Evolutionary conservation across 2,888 invertebrate genomes (phyloP), one percentile per base, ranked within the genome.

Genomic region (Mesoligia furuncula): DNA sequence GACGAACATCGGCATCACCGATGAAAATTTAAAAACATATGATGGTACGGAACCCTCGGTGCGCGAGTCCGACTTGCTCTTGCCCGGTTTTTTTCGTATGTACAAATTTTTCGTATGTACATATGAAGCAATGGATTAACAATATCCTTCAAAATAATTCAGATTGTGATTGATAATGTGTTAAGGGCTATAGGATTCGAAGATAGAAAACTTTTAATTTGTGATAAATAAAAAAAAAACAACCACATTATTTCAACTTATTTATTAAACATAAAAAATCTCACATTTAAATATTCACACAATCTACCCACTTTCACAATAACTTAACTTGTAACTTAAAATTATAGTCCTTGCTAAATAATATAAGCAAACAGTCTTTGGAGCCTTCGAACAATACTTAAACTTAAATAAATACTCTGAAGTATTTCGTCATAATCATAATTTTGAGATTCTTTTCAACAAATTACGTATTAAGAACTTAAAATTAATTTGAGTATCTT

Each of bases 221-320:
- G 36, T 54, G 5, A 57, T n/a, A 31, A 31, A 70, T 36, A 0
- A 45, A 84, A 73, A 27, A 0, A 36, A 81, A 69, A 68, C 48
- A 45, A 57, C 11, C 5, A 42, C 27, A 13, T 27, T 7, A 42
- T 51, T 68, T 70, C 13, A 73, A 65, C 54, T 75, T 84, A 79
- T 84, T 86, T 84, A 84, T 65, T 84, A 80, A 86, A 79, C 36
- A 68, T 84, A 61, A 79, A 83, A 84, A 86, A 69, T 62, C 48
- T 57, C 62, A 62, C 48, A 83, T 62, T 45, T 36, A 42, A 48
- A 20, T 76, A 61, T 57, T 57, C 45, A 74, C 57, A 59, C 11
- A 31, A 39, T 42, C 1, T 48, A 64, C 42, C 7, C n/a, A 48
- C 4, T 1, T 39, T 73, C n/a, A 27, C 24, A 7, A 31, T 24